phyloP scores from a whole-genome alignment of 1,140 invertebrate species.

The Bombus difficillimus region DNA sequence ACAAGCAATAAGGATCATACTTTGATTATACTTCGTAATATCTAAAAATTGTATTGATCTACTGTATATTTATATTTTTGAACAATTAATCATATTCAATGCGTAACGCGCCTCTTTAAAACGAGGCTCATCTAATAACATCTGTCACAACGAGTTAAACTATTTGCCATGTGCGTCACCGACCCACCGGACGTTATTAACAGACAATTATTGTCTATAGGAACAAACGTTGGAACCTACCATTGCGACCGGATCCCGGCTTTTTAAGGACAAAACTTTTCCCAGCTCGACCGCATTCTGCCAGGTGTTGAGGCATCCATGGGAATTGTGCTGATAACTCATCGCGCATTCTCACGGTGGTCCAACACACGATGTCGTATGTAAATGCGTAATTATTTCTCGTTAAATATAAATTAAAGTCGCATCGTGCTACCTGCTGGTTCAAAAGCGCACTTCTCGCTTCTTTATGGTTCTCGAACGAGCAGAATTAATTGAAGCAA shows the following conservation, averaged over 20 bases:
- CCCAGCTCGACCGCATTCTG: conserved; percentile 62
- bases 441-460: neutral
- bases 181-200: conserved; percentile 74
- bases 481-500: neutral
- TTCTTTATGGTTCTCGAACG: neutral
- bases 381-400: conserved; percentile 48
- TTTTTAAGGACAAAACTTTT: conserved; percentile 72
- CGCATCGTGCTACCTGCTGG: neutral
- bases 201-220: conserved; percentile 74
- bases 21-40: neutral
- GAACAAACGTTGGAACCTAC: conserved; percentile 39
- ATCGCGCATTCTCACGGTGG: conserved; percentile 79
- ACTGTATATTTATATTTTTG: neutral
- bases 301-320: conserved; percentile 80
- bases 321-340: conserved; percentile 80
- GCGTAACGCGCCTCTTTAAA: neutral
- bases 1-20: neutral
- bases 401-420: conserved; percentile 52
- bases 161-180: conserved; percentile 72
- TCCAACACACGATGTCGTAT: conserved; percentile 56
- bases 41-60: neutral
- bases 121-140: conserved; percentile 55
- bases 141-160: conserved; percentile 72
- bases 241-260: conserved; percentile 33
- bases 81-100: conserved; percentile 3